These are phyloP conservation scores for Steinernema hermaphroditum DNA, from an alignment of 2,888 invertebrate genomes.

Conservation along the genomic window DNA sequence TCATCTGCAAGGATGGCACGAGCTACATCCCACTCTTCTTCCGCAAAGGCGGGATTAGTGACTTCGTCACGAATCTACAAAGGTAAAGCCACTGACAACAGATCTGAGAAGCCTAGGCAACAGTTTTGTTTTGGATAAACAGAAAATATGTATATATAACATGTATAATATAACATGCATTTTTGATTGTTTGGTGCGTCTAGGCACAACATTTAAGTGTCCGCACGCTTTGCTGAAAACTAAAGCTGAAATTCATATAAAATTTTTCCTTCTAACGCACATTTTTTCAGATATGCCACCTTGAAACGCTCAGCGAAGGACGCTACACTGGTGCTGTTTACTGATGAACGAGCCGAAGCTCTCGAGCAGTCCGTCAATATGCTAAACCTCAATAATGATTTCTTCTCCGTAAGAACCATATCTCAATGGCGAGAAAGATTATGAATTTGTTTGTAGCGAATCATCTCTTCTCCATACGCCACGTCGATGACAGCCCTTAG, in stretches of 20 bases:
- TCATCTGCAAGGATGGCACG: constrained; percentile 77
- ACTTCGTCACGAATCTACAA: constrained; percentile 72
- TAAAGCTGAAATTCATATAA: no score
- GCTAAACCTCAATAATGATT: constrained; percentile 72
- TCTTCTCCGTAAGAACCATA: constrained; percentile 69
- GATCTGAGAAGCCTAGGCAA: constrained; percentile 62
- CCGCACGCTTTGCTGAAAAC: no score
- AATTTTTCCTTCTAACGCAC: background rate
- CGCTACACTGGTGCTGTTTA: constrained; percentile 76
- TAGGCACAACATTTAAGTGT: no score
- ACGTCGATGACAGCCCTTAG: constrained; percentile 84
- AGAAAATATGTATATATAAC: background rate
- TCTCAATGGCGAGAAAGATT: no score
- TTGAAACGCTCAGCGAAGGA: constrained; percentile 74
- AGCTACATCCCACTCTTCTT: constrained; percentile 82
- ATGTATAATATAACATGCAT: no score
- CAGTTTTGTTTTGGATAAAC: background rate
- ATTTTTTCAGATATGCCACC: constrained; percentile 54
- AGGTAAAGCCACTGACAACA: constrained; percentile 67
- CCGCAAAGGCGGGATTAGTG: constrained; percentile 82
- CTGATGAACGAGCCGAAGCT: constrained; percentile 73
- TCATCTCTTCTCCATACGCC: constrained; percentile 77
- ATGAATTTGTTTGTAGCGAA: constrained; percentile 67
- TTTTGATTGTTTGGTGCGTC: no score
- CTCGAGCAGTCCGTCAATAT: constrained; percentile 84